Conservation (phyloP, 1,140 invertebrate genomes). For the Bombus polaris region DNA sequence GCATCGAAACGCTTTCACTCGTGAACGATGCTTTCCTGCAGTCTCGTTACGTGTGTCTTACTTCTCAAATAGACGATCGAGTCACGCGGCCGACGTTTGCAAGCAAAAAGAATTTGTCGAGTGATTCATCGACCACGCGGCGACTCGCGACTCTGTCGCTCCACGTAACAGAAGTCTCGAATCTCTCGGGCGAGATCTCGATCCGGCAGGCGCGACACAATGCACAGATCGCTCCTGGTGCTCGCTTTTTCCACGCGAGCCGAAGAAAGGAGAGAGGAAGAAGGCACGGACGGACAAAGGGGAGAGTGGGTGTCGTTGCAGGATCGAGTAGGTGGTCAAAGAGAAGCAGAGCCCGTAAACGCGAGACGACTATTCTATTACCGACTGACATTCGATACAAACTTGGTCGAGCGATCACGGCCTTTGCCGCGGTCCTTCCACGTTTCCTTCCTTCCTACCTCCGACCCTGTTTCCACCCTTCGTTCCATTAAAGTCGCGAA, state of each 20-base stretch:
- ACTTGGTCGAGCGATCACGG: slow-evolving; percentile 78
- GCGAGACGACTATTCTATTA: slow-evolving; percentile 80
- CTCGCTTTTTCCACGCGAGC: not conserved
- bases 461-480: not conserved
- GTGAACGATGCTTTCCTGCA: not conserved
- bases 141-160: no score
- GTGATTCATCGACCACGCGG: no score
- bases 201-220: not conserved
- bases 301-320: slow-evolving; percentile 35
- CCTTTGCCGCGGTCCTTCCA: slow-evolving; percentile 63
- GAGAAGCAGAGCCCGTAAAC: slow-evolving; percentile 72
- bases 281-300: slow-evolving; percentile 1
- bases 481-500: slow-evolving; percentile 59
- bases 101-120: no score
- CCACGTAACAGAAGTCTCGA: not conserved
- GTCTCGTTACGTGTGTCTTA: not conserved
- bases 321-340: slow-evolving; percentile 64
- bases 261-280: not conserved
- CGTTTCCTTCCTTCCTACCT: slow-evolving; percentile 33
- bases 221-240: slow-evolving; percentile 22
- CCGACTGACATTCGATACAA: slow-evolving; percentile 81
- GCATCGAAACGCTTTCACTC: not conserved
- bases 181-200: not conserved
- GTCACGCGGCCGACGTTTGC: not conserved
- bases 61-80: not conserved